phyloP scores from a whole-genome alignment of 2,113 vertebrate species.

The Pedetes capensis region DNA sequence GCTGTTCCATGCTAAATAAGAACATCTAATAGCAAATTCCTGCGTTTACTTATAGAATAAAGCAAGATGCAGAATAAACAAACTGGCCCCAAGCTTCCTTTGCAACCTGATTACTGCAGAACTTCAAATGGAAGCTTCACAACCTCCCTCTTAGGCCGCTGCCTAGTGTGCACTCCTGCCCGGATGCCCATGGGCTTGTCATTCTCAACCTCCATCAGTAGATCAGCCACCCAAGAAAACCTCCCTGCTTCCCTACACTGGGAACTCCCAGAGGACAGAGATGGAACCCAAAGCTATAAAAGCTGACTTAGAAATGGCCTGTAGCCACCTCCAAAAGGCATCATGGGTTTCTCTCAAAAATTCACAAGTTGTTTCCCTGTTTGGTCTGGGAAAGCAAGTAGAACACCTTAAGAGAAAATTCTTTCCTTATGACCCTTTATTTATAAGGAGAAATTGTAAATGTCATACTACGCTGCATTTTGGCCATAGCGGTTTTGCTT shows the following conservation, averaged over 20 bases:
- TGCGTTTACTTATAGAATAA: fast-evolving
- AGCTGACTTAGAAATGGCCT: background rate
- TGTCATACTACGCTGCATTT: fast-evolving
- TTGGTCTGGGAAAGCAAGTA: background rate
- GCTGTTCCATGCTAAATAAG: background rate
- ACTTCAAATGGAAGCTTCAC: fast-evolving
- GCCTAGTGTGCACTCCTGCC: too few relatives aligned
- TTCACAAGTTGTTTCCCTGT: background rate
- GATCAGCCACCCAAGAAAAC: background rate
- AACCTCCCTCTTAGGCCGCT: background rate
- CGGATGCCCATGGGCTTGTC: background rate
- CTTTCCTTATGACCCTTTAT: background rate
- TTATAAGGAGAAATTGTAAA: background rate
- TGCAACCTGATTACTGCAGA: too few relatives aligned
- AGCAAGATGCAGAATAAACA: background rate
- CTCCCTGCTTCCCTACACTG: too few relatives aligned
- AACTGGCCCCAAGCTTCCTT: background rate
- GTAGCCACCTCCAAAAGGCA: background rate
- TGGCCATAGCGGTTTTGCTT: too few relatives aligned
- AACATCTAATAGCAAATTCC: background rate
- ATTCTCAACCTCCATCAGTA: background rate
- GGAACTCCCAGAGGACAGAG: background rate
- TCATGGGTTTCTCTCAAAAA: background rate
- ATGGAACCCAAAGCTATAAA: background rate
- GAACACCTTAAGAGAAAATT: background rate